phyloP scores from a whole-genome alignment of 2,797 vertebrate species.

The Catamblyrhynchus diadema region DNA sequence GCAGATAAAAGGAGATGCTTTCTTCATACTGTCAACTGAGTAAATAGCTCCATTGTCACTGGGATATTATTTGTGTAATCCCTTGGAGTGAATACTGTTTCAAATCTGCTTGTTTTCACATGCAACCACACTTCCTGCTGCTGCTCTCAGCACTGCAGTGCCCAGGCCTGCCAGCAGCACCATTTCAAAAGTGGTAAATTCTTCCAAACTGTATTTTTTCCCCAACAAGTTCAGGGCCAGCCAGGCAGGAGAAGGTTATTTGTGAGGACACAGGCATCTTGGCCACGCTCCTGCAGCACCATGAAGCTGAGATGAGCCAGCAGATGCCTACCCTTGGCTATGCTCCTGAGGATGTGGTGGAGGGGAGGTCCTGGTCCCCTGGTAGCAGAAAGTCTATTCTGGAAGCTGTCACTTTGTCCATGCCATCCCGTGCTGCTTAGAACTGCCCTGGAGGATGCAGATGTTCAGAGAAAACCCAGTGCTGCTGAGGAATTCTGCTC shows the following conservation, averaged over 20 bases:
- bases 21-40: slow-evolving; percentile 35
- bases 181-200: neutral
- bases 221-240: neutral
- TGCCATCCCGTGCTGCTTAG: fast-evolving
- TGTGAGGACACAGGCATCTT: neutral
- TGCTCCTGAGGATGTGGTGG: neutral
- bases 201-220: neutral
- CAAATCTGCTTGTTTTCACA: slow-evolving; percentile 60
- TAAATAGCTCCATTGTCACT: slow-evolving; percentile 52
- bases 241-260: neutral
- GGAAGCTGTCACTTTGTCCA: neutral
- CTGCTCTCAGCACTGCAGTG: neutral
- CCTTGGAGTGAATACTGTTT: slow-evolving; percentile 32
- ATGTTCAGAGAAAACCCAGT: neutral
- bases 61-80: slow-evolving; percentile 56
- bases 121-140: slow-evolving; percentile 43
- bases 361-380: neutral
- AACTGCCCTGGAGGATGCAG: neutral
- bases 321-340: neutral
- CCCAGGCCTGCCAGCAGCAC: neutral
- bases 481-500: neutral
- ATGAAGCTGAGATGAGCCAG: neutral
- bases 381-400: neutral
- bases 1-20: slow-evolving; percentile 46
- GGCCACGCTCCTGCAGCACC: neutral